Conservation (phyloP, 2,797 vertebrate genomes). For the Muraenolepis orangiensis region DNA sequence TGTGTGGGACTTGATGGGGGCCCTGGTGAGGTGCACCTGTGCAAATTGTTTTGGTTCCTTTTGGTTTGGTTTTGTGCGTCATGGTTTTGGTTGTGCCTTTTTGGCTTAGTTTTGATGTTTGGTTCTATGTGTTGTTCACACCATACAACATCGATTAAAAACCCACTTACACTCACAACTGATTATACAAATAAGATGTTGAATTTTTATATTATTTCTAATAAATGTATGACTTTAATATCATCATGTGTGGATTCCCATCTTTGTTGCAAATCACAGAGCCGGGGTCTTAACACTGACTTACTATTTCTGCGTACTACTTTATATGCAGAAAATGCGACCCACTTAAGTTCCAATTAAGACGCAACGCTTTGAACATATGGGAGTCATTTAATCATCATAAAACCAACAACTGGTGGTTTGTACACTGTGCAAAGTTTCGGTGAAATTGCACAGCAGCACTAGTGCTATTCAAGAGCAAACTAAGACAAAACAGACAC, state of each 20-base stretch:
- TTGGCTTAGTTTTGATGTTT: neutral
- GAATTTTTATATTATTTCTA: neutral
- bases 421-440: no score
- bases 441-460: neutral
- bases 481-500: neutral
- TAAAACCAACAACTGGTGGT: no score
- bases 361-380: no score
- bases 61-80: neutral
- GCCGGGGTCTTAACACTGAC: neutral
- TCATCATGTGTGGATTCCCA: neutral
- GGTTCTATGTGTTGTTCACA: neutral
- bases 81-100: neutral
- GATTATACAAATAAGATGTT: neutral
- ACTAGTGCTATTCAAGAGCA: neutral
- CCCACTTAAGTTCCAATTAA: no score
- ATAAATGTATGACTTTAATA: neutral
- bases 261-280: neutral
- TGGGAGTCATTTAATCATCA: neutral
- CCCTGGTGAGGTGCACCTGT: neutral
- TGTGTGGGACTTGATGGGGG: no score
- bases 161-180: neutral
- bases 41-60: neutral
- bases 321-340: no score
- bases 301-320: neutral
- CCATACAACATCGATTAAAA: neutral